Percentiles rank a stretch among this genome's conserved stretches.
phyloP scores from a whole-genome alignment of 2,113 vertebrate genomes.

The Paramormyrops kingsleyae region DNA sequence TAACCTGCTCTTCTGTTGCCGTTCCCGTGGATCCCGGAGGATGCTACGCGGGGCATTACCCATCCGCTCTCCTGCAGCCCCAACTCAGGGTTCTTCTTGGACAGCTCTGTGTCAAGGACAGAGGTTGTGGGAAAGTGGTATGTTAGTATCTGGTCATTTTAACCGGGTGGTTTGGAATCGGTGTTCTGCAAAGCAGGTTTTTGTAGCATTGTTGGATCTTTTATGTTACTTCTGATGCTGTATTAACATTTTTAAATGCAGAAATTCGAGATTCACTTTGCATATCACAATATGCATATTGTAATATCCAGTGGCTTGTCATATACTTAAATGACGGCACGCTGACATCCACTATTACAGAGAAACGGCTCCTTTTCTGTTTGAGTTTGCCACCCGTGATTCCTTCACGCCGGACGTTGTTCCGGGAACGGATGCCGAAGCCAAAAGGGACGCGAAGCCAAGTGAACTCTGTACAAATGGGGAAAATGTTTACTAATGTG shows the following conservation, averaged over 20 bases:
- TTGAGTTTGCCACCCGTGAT: background rate
- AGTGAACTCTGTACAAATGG: background rate
- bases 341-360: background rate
- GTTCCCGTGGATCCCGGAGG: background rate
- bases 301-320: background rate
- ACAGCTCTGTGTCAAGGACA: background rate
- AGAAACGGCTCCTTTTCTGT: background rate
- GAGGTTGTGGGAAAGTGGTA: background rate
- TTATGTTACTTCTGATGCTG: background rate
- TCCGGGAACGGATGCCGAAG: background rate
- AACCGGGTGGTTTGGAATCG: background rate
- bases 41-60: background rate
- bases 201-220: background rate
- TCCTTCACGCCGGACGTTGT: background rate
- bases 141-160: background rate
- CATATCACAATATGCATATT: background rate
- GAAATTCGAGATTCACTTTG: background rate
- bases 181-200: background rate
- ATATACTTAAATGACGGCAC: background rate
- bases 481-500: conserved; percentile 13
- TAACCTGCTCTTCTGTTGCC: background rate
- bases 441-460: background rate
- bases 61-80: background rate
- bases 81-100: conserved; percentile 13
- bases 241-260: background rate